Conservation (phyloP, 1,140 invertebrate genomes). For the Melanaphis sacchari region DNA sequence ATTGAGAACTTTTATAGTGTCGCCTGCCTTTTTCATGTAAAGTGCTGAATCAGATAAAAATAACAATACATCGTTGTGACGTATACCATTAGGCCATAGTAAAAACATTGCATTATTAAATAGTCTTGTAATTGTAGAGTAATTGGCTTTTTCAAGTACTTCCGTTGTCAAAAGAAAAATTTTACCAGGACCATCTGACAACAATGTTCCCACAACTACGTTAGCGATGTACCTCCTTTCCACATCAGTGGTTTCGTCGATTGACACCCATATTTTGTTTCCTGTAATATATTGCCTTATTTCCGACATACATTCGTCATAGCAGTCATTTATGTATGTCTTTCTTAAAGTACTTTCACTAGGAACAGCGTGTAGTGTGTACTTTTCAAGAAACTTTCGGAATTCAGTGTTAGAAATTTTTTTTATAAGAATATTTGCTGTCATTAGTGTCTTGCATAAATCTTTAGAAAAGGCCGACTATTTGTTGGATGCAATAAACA, state of each 20-base stretch:
- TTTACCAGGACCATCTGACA: background rate
- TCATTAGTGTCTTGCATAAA: background rate
- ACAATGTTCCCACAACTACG: background rate
- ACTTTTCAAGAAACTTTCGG: slow-evolving; percentile 21
- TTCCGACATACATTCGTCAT: background rate
- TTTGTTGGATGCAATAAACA: background rate
- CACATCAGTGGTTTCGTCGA: background rate
- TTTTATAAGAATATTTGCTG: background rate
- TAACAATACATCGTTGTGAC: too few species aligned
- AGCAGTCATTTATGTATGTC: background rate
- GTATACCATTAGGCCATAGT: too few species aligned
- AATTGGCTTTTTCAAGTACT: too few species aligned
- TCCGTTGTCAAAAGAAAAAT: background rate
- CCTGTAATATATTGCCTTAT: background rate
- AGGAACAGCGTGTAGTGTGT: background rate
- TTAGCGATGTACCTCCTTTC: background rate
- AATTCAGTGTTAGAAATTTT: background rate
- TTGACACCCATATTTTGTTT: background rate
- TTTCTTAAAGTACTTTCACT: slow-evolving; percentile 23
- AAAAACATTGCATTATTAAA: too few species aligned
- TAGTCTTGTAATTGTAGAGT: too few species aligned
- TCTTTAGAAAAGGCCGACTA: background rate
- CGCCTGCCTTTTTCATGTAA: too few species aligned
- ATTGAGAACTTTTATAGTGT: too few species aligned
- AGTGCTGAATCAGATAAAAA: too few species aligned